A percentile compares a stretch with the other conserved stretches of the same genome.
phyloP scores from a whole-genome alignment of 2,113 vertebrate species.

The Ptilorrhoa leucosticta region DNA sequence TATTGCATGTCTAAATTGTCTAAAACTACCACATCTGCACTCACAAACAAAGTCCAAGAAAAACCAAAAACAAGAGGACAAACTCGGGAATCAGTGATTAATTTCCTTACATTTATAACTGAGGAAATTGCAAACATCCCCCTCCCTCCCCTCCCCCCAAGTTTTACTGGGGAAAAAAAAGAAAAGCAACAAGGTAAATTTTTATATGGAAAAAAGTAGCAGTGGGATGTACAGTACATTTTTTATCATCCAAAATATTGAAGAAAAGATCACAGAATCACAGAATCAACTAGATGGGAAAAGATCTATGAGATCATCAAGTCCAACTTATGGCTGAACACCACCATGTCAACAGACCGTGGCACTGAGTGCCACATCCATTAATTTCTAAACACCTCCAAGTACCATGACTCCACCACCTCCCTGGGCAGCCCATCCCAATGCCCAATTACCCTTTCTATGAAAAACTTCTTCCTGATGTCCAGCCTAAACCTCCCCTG shows the following conservation, averaged over 20 bases:
- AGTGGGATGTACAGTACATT: not conserved
- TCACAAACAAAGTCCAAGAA: not conserved
- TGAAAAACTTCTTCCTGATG: not conserved
- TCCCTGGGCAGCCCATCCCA: not conserved
- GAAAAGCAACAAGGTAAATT: not conserved
- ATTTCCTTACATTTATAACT: not conserved
- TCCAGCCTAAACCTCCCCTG: not conserved
- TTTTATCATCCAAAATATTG: not conserved
- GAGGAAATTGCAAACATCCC: not conserved
- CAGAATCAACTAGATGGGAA: not conserved
- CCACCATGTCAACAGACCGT: not conserved
- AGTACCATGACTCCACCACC: not conserved
- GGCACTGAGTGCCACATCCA: not conserved
- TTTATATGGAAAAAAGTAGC: not conserved
- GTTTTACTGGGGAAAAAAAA: not conserved
- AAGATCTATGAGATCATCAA: not conserved
- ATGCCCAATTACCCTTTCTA: not conserved
- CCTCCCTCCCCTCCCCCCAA: rapidly evolving
- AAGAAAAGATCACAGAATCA: not conserved
- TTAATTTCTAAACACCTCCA: not conserved
- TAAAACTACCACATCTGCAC: not conserved
- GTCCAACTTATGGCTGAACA: not conserved
- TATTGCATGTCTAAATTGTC: not conserved
- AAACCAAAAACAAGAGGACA: not conserved
- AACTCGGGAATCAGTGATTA: not conserved